A percentile compares a stretch with the other conserved stretches of the same genome.
phyloP scores from a whole-genome alignment of 2,797 vertebrate species.

The Syngnathus rostellatus region DNA sequence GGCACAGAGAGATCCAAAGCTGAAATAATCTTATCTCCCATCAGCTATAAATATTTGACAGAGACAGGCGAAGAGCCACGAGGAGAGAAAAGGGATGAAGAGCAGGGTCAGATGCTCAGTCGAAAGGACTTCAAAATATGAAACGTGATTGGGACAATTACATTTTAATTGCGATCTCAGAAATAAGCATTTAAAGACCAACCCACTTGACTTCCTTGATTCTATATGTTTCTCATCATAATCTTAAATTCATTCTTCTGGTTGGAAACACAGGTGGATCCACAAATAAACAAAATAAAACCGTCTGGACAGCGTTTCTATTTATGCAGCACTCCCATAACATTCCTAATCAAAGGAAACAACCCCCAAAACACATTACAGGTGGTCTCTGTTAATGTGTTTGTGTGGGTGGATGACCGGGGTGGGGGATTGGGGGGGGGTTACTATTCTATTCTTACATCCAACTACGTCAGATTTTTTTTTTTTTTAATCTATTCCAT shows the following conservation, averaged over 20 bases:
- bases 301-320: slow-evolving; percentile 58
- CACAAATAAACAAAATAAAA: slow-evolving; percentile 64
- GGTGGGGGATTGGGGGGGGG: slow-evolving; percentile 14
- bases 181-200: background rate
- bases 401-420: slow-evolving; percentile 8
- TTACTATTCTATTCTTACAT: slow-evolving; percentile 50
- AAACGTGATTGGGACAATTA: background rate
- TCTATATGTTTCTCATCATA: slow-evolving; percentile 44
- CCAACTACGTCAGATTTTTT: slow-evolving; percentile 44
- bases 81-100: slow-evolving; percentile 30
- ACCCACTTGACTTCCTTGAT: slow-evolving; percentile 16
- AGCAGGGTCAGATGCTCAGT: slow-evolving; percentile 18
- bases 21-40: slow-evolving; percentile 75
- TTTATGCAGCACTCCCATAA: slow-evolving; percentile 58
- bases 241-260: slow-evolving; percentile 42
- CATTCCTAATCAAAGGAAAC: slow-evolving; percentile 67
- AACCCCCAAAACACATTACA: slow-evolving; percentile 60
- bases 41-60: slow-evolving; percentile 76
- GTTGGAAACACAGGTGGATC: slow-evolving; percentile 67
- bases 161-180: background rate
- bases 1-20: slow-evolving; percentile 66
- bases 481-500: slow-evolving; percentile 44
- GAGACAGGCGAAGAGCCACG: slow-evolving; percentile 37
- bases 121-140: background rate
- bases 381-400: slow-evolving; percentile 46